These are phyloP conservation scores for Psilopogon haemacephalus DNA, from an alignment of 2,113 vertebrate species.

Conservation along the genomic window DNA sequence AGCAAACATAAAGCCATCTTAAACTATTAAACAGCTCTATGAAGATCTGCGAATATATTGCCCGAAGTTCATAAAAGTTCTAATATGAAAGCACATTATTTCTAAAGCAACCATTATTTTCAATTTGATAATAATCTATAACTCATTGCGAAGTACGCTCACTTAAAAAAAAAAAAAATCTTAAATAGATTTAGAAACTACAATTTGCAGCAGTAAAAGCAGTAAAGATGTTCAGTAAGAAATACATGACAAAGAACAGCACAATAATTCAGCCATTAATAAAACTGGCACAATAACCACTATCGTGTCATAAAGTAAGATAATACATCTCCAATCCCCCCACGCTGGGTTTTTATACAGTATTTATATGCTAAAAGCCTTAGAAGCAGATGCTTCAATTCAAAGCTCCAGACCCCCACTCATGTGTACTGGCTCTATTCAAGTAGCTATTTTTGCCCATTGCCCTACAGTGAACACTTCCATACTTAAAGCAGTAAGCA, in stretches of 20 bases:
- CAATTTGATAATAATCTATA: background rate
- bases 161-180: background rate
- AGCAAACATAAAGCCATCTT: background rate
- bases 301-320: conserved; percentile 27
- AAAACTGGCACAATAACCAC: conserved; percentile 12
- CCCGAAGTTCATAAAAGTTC: background rate
- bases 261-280: conserved; percentile 36
- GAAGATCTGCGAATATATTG: background rate
- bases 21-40: background rate
- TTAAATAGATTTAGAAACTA: conserved; percentile 50
- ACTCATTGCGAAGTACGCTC: conserved; percentile 11
- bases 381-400: conserved; percentile 7
- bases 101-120: conserved; percentile 22
- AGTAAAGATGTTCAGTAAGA: conserved; percentile 11
- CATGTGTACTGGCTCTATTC: background rate
- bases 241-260: conserved; percentile 17
- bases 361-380: conserved; percentile 28
- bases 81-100: background rate
- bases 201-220: conserved; percentile 13
- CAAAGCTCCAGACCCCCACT: background rate
- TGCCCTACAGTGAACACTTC: background rate
- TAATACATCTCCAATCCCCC: background rate
- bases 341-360: background rate
- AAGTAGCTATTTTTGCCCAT: background rate
- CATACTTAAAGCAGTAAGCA: conserved; percentile 10